A percentile compares a stretch with the other conserved stretches of the same genome.
These are phyloP conservation scores for Chrysodeixis includens DNA, from an alignment of 2,888 invertebrate species.

Conservation along the genomic window DNA sequence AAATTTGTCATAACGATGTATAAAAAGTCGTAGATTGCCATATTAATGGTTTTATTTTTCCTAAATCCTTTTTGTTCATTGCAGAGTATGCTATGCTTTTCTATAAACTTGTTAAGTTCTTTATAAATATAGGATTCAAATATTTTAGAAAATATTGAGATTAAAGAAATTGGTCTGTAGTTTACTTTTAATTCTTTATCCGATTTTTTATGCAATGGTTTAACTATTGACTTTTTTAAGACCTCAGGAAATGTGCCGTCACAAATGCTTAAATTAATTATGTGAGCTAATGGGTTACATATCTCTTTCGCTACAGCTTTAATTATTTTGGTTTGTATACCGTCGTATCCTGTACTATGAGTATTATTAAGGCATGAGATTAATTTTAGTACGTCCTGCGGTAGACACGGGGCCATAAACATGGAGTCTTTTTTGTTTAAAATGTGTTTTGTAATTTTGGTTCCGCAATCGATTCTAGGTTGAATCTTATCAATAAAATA, in stretches of 20 bases:
- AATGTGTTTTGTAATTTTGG: neutral
- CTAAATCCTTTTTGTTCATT: slow-evolving; percentile 7
- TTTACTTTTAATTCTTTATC: too few species aligned
- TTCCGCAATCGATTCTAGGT: neutral
- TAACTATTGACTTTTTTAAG: too few species aligned
- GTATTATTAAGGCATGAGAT: slow-evolving; percentile 5
- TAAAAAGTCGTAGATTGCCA: too few species aligned
- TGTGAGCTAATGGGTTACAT: neutral
- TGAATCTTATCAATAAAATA: neutral
- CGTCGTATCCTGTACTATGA: slow-evolving; percentile 6
- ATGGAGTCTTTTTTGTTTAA: slow-evolving; percentile 6
- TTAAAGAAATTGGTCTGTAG: too few species aligned
- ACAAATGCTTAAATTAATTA: too few species aligned
- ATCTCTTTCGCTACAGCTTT: neutral
- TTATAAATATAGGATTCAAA: too few species aligned
- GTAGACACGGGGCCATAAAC: slow-evolving; percentile 11
- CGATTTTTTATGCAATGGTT: neutral
- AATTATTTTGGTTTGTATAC: neutral
- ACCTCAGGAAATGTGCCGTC: too few species aligned
- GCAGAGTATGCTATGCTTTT: too few species aligned
- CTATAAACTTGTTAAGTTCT: too few species aligned
- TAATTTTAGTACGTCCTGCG: slow-evolving; percentile 2
- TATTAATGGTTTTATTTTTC: slow-evolving; percentile 6
- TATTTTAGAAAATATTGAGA: too few species aligned
- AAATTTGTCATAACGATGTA: too few species aligned